Evolutionary conservation across 2,888 invertebrate genomes (phyloP).

Genomic region (Deladenus siricidicola): DNA sequence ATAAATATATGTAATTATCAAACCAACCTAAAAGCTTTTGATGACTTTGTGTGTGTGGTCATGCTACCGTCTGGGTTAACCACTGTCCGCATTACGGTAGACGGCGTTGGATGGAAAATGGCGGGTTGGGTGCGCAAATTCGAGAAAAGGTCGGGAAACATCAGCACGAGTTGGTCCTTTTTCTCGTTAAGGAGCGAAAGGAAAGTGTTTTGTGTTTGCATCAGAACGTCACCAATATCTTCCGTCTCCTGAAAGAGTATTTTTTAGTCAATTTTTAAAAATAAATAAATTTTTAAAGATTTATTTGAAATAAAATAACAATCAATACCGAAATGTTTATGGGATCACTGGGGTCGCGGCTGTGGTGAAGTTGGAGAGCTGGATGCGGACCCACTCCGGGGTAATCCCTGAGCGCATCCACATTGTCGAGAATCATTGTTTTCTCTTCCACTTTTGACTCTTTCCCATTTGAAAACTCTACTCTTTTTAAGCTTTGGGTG

Average conservation of each 20-base stretch:
- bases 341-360: not conserved
- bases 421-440: slow-evolving; percentile 36
- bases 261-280: not conserved
- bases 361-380: not conserved
- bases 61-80: slow-evolving; percentile 48
- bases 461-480: slow-evolving; percentile 33
- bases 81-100: slow-evolving; percentile 39
- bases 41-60: slow-evolving; percentile 39
- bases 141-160: slow-evolving; percentile 47
- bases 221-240: slow-evolving; percentile 13
- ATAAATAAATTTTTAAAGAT: not conserved
- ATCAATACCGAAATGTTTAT: not conserved
- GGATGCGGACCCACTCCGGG: not conserved
- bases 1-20: too few relatives aligned
- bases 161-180: slow-evolving; percentile 39
- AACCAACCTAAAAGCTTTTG: slow-evolving; percentile 38
- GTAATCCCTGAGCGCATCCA: slow-evolving; percentile 31
- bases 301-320: not conserved
- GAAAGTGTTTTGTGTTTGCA: slow-evolving; percentile 40
- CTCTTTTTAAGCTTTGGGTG: slow-evolving; percentile 30
- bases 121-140: slow-evolving; percentile 40
- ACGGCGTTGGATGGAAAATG: slow-evolving; percentile 23
- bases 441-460: slow-evolving; percentile 34
- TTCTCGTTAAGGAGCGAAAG: slow-evolving; percentile 35
- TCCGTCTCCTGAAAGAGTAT: not conserved